These are phyloP conservation scores for Spialia ferax DNA, from an alignment of 2,888 invertebrate genomes.

Conservation along the genomic window DNA sequence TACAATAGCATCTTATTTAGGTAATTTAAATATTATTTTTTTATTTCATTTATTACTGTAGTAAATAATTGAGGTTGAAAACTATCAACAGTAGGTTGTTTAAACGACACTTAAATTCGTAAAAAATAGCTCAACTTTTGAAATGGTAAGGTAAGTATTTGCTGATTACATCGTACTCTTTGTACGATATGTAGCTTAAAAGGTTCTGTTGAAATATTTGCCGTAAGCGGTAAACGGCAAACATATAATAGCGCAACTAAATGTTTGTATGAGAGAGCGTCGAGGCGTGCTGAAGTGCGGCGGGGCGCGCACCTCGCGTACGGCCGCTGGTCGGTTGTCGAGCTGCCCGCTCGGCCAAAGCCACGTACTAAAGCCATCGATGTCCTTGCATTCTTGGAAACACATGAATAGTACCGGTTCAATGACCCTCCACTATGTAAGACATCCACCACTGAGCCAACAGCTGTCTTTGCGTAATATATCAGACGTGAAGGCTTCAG, in stretches of 20 bases:
- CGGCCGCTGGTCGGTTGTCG: conserved; percentile 26
- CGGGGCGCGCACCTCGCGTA: conserved; percentile 23
- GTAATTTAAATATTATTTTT: no score
- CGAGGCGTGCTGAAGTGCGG: conserved; percentile 35
- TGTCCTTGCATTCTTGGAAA: conserved; percentile 81
- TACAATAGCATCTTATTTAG: no score
- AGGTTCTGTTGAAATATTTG: conserved; percentile 68
- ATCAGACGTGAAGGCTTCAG: conserved; percentile 28
- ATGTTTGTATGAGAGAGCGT: conserved; percentile 41
- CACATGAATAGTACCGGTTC: conserved; percentile 78
- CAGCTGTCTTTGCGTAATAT: conserved; percentile 73
- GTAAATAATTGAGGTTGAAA: no score
- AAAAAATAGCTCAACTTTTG: conserved; percentile 40
- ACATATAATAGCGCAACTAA: conserved; percentile 56
- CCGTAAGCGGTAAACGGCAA: conserved; percentile 60
- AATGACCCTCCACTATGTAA: conserved; percentile 80
- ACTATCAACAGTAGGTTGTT: not conserved
- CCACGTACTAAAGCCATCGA: conserved; percentile 61
- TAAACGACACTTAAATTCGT: not conserved
- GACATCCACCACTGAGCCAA: conserved; percentile 70
- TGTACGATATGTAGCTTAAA: conserved; percentile 53
- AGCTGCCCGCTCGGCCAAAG: conserved; percentile 11
- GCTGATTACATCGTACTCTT: conserved; percentile 45
- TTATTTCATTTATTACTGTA: no score
- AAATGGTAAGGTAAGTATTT: conserved; percentile 24